Conservation (phyloP, 1,140 invertebrate genomes). For the Scaptomyza graminum region DNA sequence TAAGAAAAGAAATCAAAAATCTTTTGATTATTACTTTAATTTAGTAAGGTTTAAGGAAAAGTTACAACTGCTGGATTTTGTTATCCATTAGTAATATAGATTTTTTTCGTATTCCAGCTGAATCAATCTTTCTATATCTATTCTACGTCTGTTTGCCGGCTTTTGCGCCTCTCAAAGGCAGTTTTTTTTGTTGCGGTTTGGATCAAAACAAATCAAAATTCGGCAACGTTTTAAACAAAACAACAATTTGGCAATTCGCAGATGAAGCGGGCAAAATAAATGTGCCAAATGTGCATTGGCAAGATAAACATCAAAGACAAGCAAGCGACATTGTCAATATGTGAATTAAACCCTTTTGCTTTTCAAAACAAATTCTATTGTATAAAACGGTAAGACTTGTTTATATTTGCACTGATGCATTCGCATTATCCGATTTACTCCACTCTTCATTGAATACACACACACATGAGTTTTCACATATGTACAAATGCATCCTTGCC, state of each 20-base stretch:
- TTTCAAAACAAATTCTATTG: conserved; percentile 56
- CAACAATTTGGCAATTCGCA: conserved; percentile 15
- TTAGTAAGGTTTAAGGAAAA: no score
- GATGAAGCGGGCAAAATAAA: conserved; percentile 26
- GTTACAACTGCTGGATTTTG: no score
- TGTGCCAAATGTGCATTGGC: conserved; percentile 18
- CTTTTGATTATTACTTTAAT: no score
- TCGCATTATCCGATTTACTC: conserved; percentile 71
- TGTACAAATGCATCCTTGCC: conserved; percentile 20
- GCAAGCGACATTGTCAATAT: conserved; percentile 40
- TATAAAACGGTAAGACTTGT: conserved; percentile 33
- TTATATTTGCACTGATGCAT: conserved; percentile 57
- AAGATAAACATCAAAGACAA: conserved; percentile 56
- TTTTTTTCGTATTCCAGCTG: no score
- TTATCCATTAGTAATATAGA: no score
- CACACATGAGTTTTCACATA: background rate
- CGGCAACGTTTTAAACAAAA: conserved; percentile 2
- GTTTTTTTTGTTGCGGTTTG: conserved; percentile 30
- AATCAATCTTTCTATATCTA: no score
- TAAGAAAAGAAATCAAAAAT: no score
- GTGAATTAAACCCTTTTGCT: conserved; percentile 62
- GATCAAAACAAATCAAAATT: conserved; percentile 35
- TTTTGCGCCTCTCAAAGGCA: background rate
- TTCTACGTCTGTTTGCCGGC: no score
- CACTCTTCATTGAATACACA: conserved; percentile 26